Conservation (phyloP, 2,888 invertebrate species). For the Agonum fuliginosum region DNA sequence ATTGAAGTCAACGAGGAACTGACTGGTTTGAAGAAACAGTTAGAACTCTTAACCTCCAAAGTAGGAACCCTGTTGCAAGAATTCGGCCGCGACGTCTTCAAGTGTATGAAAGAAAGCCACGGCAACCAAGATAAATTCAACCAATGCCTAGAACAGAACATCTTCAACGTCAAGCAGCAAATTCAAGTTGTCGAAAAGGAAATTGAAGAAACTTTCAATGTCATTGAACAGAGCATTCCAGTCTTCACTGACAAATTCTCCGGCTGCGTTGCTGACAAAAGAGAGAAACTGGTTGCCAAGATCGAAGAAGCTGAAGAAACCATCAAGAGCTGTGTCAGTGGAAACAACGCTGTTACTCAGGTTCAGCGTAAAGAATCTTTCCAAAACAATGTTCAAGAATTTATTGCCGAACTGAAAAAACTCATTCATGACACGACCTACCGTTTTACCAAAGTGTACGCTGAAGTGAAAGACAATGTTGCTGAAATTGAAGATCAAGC, state of each 20-base stretch:
- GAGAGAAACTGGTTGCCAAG: background rate
- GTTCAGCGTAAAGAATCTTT: too few relatives aligned
- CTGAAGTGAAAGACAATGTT: too few relatives aligned
- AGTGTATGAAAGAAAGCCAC: background rate
- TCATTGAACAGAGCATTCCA: background rate
- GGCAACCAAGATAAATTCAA: background rate
- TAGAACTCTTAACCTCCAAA: background rate
- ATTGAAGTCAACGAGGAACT: background rate
- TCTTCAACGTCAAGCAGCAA: too few relatives aligned
- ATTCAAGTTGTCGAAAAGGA: slow-evolving; percentile 1
- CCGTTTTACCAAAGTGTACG: too few relatives aligned
- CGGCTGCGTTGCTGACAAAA: background rate
- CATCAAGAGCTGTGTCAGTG: background rate
- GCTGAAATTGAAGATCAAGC: too few relatives aligned
- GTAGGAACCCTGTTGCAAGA: background rate
- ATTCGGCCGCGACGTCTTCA: background rate
- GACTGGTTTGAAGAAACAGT: background rate
- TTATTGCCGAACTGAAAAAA: too few relatives aligned
- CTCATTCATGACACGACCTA: too few relatives aligned
- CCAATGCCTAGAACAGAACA: background rate
- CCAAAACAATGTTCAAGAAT: too few relatives aligned
- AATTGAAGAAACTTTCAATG: background rate
- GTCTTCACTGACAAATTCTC: background rate
- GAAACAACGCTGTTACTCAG: background rate
- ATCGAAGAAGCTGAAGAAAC: background rate